These are phyloP conservation scores for Berghia stephanieae DNA, from an alignment of 1,140 invertebrate genomes.

Conservation along the genomic window DNA sequence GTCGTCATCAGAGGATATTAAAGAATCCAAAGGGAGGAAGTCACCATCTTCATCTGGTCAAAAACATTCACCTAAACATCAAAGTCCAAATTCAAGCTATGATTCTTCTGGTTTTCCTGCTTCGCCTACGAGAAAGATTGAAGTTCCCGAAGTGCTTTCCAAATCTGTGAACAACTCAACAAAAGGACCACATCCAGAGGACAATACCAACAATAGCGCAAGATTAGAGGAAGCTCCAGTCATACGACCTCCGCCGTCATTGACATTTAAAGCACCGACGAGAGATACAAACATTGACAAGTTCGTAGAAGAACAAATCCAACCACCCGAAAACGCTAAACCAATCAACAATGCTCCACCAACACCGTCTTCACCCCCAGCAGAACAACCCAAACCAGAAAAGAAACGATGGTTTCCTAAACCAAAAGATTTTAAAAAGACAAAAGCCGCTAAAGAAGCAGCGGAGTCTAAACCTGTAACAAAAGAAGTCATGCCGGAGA, in stretches of 20 bases:
- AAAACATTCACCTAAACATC: not conserved
- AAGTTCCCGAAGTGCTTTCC: not conserved
- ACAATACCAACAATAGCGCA: not conserved
- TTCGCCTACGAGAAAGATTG: not conserved
- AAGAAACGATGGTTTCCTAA: slow-evolving; percentile 33
- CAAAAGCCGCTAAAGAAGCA: slow-evolving; percentile 1
- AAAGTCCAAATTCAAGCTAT: slow-evolving; percentile 24
- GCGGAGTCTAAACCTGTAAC: not conserved
- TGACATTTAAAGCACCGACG: not conserved
- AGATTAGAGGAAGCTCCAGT: not conserved
- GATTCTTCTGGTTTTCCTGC: slow-evolving; percentile 27
- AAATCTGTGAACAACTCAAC: not conserved
- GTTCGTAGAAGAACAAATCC: not conserved
- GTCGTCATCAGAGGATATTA: slow-evolving; percentile 21
- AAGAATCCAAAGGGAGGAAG: slow-evolving; percentile 16
- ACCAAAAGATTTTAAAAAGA: not conserved
- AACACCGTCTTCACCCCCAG: not conserved
- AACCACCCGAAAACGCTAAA: not conserved
- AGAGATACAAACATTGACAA: slow-evolving; percentile 30
- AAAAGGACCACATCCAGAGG: not conserved
- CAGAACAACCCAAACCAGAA: not conserved
- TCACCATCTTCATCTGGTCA: not conserved
- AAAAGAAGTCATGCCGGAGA: slow-evolving; percentile 10
- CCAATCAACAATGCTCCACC: not conserved
- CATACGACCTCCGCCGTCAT: not conserved